Evolutionary conservation across 1,140 invertebrate genomes (phyloP).

Genomic region (Riptortus pedestris): DNA sequence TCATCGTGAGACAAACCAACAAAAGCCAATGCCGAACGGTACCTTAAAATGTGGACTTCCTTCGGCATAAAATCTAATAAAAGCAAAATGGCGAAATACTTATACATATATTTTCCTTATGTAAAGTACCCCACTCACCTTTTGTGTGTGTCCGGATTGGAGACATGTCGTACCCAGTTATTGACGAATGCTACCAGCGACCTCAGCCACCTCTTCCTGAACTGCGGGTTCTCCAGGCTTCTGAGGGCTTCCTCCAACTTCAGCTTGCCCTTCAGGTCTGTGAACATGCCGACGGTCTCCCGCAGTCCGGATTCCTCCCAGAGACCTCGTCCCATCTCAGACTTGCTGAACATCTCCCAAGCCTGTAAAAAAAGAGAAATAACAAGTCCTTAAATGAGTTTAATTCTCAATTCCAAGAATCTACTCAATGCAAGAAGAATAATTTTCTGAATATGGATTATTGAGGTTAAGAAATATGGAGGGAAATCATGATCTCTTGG

Average conservation of each 20-base stretch:
- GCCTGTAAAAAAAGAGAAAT: background rate
- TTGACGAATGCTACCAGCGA: conserved; percentile 60
- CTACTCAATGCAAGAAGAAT: background rate
- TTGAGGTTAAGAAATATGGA: too few relatives aligned
- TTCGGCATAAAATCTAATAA: too few relatives aligned
- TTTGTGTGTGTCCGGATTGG: conserved; percentile 61
- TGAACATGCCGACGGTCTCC: conserved; percentile 47
- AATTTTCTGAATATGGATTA: too few relatives aligned
- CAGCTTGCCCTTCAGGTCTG: conserved; percentile 48
- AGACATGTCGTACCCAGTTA: conserved; percentile 57
- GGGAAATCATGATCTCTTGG: too few relatives aligned
- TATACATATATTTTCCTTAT: too few relatives aligned
- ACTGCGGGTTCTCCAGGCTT: conserved; percentile 62
- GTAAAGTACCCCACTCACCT: conserved; percentile 51
- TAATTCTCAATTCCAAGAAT: conserved; percentile 46
- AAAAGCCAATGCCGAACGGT: too few relatives aligned
- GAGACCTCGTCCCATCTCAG: conserved; percentile 55
- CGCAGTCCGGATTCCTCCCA: conserved; percentile 58
- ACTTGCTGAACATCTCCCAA: background rate
- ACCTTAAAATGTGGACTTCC: too few relatives aligned
- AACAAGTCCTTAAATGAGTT: conserved; percentile 2
- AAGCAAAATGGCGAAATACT: too few relatives aligned
- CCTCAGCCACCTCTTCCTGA: conserved; percentile 65
- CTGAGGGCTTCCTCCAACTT: conserved; percentile 59
- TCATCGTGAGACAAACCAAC: too few relatives aligned